Base-by-base conservation (phyloP, 2,888 invertebrate species). In the Orgyia antiqua region DNA sequence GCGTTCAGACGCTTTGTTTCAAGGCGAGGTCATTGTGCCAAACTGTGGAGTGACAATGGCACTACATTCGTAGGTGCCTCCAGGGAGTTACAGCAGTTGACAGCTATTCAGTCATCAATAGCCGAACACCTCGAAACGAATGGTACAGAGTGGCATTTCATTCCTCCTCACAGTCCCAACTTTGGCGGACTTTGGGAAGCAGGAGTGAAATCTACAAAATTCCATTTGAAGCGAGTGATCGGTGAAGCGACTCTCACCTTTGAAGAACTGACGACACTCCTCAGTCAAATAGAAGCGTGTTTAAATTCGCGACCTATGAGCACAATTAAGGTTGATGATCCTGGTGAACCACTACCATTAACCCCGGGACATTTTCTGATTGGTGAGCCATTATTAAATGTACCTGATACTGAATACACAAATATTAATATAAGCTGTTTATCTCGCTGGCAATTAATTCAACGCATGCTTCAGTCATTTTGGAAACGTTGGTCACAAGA, bases 351-450 rank as follows among this genome's bases (percentile, higher is more conserved):
- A 2, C 2, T 12, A 3, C 40, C 45, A 4, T 28, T 54, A 1
- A 57, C n/a, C n/a, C n/a, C n/a, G n/a, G n/a, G n/a, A n/a, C n/a
- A n/a, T n/a, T n/a, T n/a, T n/a, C n/a, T n/a, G 4, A 33, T 51
- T 2, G 48, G 48, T 1, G 51, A 51, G 30, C 21, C 42, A 8
- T 33, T 38, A 2, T 21, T 47, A 5, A 17, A 17, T 17, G 17
- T 17, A 17, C 17, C 17, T 4, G 17, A 17, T 17, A 17, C 15
- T 24, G n/a, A 24, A 13, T 20, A 0, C 9, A n/a, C 5, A 23
- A n/a, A 9, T 13, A 0, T 9, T 3, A 20, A 20, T n/a, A 9
- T 20, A 3, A 20, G n/a, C n/a, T 20, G 20, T 20, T 20, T 20
- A n/a, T n/a, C 20, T 3, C 20, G 20, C 5, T 20, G 20, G 20